Conservation (phyloP, 2,888 invertebrate species). For the Apoderus coryli region DNA sequence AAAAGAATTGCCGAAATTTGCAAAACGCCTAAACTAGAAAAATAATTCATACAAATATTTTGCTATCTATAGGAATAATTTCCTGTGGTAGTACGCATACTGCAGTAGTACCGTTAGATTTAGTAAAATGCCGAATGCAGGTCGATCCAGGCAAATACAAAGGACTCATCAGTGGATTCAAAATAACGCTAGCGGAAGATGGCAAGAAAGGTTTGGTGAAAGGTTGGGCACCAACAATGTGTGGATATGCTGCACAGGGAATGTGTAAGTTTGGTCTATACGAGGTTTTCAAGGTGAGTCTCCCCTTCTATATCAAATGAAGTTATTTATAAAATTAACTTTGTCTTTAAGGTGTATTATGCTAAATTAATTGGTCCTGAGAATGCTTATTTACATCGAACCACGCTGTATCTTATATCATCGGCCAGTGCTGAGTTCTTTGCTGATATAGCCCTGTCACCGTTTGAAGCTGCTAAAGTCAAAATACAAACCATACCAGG, state of each 20-base stretch:
- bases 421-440: constrained; percentile 98
- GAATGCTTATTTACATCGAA: constrained; percentile 77
- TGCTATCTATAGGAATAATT: too few relatives aligned
- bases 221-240: constrained; percentile 96
- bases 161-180: constrained; percentile 71
- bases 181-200: constrained; percentile 72
- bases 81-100: constrained; percentile 80
- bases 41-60: too few relatives aligned
- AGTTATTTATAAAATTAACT: too few relatives aligned
- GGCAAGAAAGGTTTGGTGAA: constrained; percentile 71
- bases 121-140: constrained; percentile 89
- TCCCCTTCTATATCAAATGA: too few relatives aligned
- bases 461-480: constrained; percentile 93
- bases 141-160: constrained; percentile 90
- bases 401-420: constrained; percentile 74
- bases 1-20: too few relatives aligned
- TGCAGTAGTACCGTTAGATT: constrained; percentile 85
- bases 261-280: constrained; percentile 97
- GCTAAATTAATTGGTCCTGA: constrained; percentile 77
- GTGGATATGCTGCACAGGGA: constrained; percentile 90
- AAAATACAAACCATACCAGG: constrained; percentile 89
- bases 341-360: constrained; percentile 46
- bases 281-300: constrained; percentile 82
- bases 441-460: constrained; percentile 92
- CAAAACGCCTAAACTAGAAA: too few relatives aligned